These are phyloP conservation scores for Drosophila sproati DNA, from an alignment of 1,140 invertebrate species.

Conservation along the genomic window DNA sequence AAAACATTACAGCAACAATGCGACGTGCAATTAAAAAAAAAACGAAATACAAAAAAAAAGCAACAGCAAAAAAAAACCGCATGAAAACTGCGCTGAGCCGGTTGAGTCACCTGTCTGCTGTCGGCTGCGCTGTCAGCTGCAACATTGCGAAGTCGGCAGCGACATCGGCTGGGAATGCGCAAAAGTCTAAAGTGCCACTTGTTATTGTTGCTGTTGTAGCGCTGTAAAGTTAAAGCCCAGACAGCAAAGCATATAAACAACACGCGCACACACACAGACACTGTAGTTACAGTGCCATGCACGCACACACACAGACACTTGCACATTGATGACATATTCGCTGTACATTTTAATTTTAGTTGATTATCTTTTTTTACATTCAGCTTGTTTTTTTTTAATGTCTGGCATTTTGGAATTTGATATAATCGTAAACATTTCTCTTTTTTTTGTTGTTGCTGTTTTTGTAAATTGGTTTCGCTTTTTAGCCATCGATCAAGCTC, in stretches of 20 bases:
- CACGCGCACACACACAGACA: conserved; percentile 26
- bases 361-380: conserved; percentile 61
- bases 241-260: conserved; percentile 21
- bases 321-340: conserved; percentile 32
- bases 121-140: not conserved
- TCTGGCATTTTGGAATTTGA: conserved; percentile 54
- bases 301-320: not conserved
- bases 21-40: conserved; percentile 41
- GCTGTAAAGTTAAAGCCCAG: conserved; percentile 63
- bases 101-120: conserved; percentile 75
- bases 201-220: conserved; percentile 53
- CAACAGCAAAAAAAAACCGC: conserved; percentile 36
- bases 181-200: conserved; percentile 78
- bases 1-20: conserved; percentile 54
- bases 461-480: conserved; percentile 12
- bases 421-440: conserved; percentile 40
- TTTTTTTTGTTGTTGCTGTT: conserved; percentile 23
- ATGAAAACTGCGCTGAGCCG: conserved; percentile 45
- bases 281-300: not conserved
- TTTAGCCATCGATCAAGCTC: conserved; percentile 28
- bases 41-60: conserved; percentile 9
- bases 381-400: conserved; percentile 12
- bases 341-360: conserved; percentile 76
- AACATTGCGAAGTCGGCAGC: conserved; percentile 28
- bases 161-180: conserved; percentile 76